phyloP scores from a whole-genome alignment of 2,113 vertebrate genomes.

The Onychostruthus taczanowskii region DNA sequence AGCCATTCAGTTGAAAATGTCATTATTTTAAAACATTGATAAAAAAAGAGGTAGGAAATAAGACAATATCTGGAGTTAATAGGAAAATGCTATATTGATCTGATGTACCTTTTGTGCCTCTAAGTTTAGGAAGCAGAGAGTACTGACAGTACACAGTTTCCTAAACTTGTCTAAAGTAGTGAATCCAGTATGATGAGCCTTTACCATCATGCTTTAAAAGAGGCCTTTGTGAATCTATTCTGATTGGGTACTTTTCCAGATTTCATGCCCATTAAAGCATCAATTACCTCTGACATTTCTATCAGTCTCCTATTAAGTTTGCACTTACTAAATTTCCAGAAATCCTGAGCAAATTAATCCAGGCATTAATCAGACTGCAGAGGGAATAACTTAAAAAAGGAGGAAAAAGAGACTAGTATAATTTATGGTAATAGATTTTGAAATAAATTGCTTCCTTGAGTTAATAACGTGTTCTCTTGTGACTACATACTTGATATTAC shows the following conservation, averaged over 20 bases:
- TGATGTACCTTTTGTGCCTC: neutral
- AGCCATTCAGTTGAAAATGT: neutral
- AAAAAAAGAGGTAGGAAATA: neutral
- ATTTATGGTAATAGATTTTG: slow-evolving; percentile 72
- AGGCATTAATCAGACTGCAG: slow-evolving; percentile 62
- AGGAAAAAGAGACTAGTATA: slow-evolving; percentile 15
- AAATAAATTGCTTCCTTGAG: slow-evolving; percentile 55
- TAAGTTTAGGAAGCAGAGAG: neutral
- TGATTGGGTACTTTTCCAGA: neutral
- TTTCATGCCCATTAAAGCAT: slow-evolving; percentile 64
- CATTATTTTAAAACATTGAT: neutral
- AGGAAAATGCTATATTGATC: neutral
- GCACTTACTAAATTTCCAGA: slow-evolving; percentile 65
- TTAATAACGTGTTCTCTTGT: slow-evolving; percentile 55
- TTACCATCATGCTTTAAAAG: neutral
- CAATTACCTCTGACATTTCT: slow-evolving; percentile 68
- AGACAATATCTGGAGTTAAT: neutral
- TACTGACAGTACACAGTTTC: neutral
- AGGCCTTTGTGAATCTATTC: neutral
- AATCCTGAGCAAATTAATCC: slow-evolving; percentile 66
- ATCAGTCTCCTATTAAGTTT: slow-evolving; percentile 63
- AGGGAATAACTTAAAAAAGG: slow-evolving; percentile 52
- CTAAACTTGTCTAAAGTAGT: neutral
- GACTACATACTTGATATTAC: neutral
- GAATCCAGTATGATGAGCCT: neutral